Evolutionary conservation across 1,140 invertebrate species (phyloP).

Genomic region (Ooceraea biroi): DNA sequence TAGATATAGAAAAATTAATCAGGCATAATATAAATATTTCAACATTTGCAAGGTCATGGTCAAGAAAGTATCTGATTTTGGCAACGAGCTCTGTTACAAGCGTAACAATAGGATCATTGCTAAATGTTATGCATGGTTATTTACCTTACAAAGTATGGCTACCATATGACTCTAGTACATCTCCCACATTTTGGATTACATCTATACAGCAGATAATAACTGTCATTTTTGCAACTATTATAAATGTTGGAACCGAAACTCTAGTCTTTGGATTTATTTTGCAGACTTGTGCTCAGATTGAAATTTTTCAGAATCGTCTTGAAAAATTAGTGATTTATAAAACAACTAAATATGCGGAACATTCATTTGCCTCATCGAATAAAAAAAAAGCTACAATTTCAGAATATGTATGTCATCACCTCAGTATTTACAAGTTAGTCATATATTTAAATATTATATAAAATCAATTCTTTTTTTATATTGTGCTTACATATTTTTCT

Average conservation of each 20-base stretch:
- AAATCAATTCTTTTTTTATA: too few species aligned
- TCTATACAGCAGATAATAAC: slow-evolving; percentile 36
- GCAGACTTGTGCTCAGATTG: slow-evolving; percentile 61
- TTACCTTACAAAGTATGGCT: slow-evolving; percentile 55
- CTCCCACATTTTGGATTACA: slow-evolving; percentile 7
- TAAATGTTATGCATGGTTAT: not conserved
- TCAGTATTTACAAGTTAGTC: slow-evolving; percentile 27
- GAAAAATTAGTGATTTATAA: slow-evolving; percentile 4
- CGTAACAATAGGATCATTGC: not conserved
- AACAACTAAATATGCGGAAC: not conserved
- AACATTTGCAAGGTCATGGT: slow-evolving; percentile 1
- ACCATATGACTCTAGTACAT: slow-evolving; percentile 39
- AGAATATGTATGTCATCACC: not conserved
- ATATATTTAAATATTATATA: too few species aligned
- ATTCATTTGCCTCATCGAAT: not conserved
- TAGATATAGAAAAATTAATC: too few species aligned
- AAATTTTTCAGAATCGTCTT: slow-evolving; percentile 61
- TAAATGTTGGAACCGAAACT: slow-evolving; percentile 54
- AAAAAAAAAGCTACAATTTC: not conserved
- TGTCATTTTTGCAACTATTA: not conserved
- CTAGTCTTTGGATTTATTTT: slow-evolving; percentile 61
- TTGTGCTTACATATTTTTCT: too few species aligned
- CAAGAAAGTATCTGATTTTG: slow-evolving; percentile 21
- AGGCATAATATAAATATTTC: too few species aligned
- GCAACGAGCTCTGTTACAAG: not conserved